Base-by-base conservation (phyloP, 2,113 vertebrate genomes). In the Caranx melampygus region DNA sequence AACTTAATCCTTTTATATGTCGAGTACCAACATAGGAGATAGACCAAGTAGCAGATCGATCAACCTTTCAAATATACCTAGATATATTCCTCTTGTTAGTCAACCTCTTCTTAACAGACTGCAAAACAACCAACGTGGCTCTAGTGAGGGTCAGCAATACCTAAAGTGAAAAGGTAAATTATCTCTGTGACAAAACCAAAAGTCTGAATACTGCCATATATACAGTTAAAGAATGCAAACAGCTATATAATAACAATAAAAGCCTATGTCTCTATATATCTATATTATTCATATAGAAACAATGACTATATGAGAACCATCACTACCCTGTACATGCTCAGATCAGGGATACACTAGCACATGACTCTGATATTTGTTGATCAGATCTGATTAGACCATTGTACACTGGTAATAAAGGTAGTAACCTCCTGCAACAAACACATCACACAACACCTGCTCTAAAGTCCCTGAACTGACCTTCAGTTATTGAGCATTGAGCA, bases 1-100 rank as follows among this genome's bases (percentile, higher is more conserved):
- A 85, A 84, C 87, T 87, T 72, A 40, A 67, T 91, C 83, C 85
- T 34, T 79, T 44, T 72, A 35, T 88, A 91, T 89, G 67, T 63
- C 37, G 62, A 66, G 68, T 83, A 84, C 83, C 69, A 85, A 86
- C 35, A 66, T 65, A 79, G 75, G 69, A 82, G 60, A 85, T 45
- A 71, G 72, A 83, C 61, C 87, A 75, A 76, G 79, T 83, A 80
- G 81, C 79, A 88, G 81, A 84, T 72, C 68, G 79, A 90, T 82
- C 79, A 79, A 68, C 84, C 64, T 90, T 73, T 78, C 74, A 75
- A 82, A 70, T 71, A 66, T 66, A 81, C 81, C 72, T 20, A 42
- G 81, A 77, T 1, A 79, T 88, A 76, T 54, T 71, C 71, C 21
- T 58, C 31, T 49, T 58, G 49, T 47, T 14, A 63, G 51, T 10